Percentiles rank a stretch among this genome's conserved stretches.
These are phyloP conservation scores for Gulo gulo DNA, from an alignment of 2,113 vertebrate genomes.

Conservation along the genomic window DNA sequence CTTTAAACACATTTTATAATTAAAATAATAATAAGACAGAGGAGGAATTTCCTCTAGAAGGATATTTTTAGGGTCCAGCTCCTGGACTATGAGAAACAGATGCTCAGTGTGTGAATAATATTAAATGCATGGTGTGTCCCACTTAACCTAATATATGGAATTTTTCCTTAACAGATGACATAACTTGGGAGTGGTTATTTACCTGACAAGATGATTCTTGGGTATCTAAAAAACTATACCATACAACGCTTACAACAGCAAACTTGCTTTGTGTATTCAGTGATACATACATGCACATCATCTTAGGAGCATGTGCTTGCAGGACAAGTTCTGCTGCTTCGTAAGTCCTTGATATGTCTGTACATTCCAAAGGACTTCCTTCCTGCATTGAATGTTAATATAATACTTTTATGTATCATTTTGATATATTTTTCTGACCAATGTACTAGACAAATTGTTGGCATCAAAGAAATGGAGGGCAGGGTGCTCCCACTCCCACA, in stretches of 20 bases:
- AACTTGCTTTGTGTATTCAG: background rate
- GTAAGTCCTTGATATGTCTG: background rate
- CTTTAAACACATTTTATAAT: constrained; percentile 37
- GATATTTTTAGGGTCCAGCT: constrained; percentile 4
- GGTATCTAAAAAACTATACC: background rate
- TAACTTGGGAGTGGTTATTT: background rate
- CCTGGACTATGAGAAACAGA: constrained; percentile 32
- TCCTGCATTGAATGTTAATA: constrained; percentile 32
- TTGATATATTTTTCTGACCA: background rate
- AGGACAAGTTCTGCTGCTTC: background rate
- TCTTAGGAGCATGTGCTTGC: background rate
- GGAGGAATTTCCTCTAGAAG: constrained; percentile 2
- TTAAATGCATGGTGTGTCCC: background rate
- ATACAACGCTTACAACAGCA: background rate
- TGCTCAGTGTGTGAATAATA: background rate
- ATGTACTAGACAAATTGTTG: background rate
- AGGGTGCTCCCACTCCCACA: background rate
- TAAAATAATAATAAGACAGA: constrained; percentile 16
- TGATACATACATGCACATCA: background rate
- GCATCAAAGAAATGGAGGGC: background rate
- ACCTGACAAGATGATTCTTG: background rate
- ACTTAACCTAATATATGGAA: background rate
- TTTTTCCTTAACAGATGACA: background rate
- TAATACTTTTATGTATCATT: background rate
- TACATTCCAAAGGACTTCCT: background rate